A percentile compares a stretch with the other conserved stretches of the same genome.
phyloP scores from a whole-genome alignment of 1,140 invertebrate species.

The Listronotus oregonensis region DNA sequence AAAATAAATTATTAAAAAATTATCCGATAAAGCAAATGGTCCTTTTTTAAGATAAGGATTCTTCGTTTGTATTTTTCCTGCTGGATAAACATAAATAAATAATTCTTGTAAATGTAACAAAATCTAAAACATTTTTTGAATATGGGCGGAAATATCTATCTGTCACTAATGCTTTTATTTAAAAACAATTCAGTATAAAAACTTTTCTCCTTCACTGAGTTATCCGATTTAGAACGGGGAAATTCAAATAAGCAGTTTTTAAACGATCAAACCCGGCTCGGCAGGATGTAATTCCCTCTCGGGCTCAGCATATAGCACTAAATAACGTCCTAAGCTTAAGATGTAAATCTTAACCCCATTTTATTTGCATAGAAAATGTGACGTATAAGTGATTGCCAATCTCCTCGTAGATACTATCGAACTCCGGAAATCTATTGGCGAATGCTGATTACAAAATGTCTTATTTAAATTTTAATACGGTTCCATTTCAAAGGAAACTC shows the following conservation, averaged over 20 bases:
- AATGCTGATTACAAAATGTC: constrained; percentile 54
- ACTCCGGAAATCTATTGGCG: constrained; percentile 54
- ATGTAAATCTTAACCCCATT: constrained; percentile 53
- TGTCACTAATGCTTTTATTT: too few relatives aligned
- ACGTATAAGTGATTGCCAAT: constrained; percentile 54
- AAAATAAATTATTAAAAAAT: too few relatives aligned
- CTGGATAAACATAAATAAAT: too few relatives aligned
- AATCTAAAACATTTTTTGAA: too few relatives aligned
- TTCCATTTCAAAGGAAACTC: constrained; percentile 46
- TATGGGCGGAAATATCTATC: too few relatives aligned
- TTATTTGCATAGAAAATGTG: constrained; percentile 55
- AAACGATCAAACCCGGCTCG: constrained; percentile 41
- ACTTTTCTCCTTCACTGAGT: constrained; percentile 14
- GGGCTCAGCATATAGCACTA: constrained; percentile 32
- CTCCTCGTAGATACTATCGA: constrained; percentile 48
- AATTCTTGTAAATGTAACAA: too few relatives aligned
- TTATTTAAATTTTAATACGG: constrained; percentile 55
- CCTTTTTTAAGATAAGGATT: too few relatives aligned
- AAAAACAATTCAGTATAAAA: background rate
- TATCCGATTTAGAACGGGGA: constrained; percentile 36
- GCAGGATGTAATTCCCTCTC: constrained; percentile 40
- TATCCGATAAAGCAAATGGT: too few relatives aligned
- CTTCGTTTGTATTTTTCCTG: too few relatives aligned
- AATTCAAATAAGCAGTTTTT: constrained; percentile 50
- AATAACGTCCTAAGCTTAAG: constrained; percentile 45